A percentile compares a stretch with the other conserved stretches of the same genome.
phyloP scores from a whole-genome alignment of 2,113 vertebrate species.

The Callaeas wilsoni region DNA sequence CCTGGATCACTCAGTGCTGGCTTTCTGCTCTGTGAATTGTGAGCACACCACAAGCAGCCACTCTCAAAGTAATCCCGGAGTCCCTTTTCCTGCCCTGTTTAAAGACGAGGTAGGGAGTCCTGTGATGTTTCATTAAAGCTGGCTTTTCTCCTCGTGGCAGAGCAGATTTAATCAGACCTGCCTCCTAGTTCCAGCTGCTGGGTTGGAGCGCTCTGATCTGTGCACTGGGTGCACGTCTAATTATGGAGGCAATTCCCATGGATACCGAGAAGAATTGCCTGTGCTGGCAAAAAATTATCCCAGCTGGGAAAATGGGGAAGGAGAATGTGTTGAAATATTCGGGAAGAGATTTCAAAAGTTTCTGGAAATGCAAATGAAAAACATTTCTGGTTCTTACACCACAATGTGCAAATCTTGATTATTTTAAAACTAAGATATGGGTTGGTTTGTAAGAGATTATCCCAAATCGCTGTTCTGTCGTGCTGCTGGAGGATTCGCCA shows the following conservation, averaged over 20 bases:
- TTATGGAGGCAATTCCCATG: constrained; percentile 70
- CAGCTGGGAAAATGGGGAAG: constrained; percentile 37
- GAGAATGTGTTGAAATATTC: constrained; percentile 18
- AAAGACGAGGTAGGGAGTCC: constrained; percentile 19
- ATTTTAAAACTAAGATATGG: background rate
- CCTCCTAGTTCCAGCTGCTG: constrained; percentile 68
- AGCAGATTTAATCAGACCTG: constrained; percentile 63
- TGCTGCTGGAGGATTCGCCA: background rate
- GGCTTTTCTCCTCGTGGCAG: constrained; percentile 57
- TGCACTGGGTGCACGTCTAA: constrained; percentile 65
- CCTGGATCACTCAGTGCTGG: background rate
- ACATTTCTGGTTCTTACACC: background rate
- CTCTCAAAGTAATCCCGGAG: background rate
- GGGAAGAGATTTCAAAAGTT: constrained; percentile 25
- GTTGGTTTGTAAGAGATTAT: background rate
- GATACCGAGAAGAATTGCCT: constrained; percentile 63
- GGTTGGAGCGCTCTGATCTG: constrained; percentile 62
- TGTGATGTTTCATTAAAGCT: constrained; percentile 62
- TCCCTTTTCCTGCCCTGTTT: background rate
- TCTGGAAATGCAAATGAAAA: background rate
- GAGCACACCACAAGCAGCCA: background rate
- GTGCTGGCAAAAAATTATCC: constrained; percentile 50
- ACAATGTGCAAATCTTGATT: background rate
- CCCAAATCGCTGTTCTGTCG: background rate
- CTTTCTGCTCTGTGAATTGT: background rate